A percentile compares a stretch with the other conserved stretches of the same genome.
Conservation (phyloP, 2,888 invertebrate species). For the Cheilosia soror region DNA sequence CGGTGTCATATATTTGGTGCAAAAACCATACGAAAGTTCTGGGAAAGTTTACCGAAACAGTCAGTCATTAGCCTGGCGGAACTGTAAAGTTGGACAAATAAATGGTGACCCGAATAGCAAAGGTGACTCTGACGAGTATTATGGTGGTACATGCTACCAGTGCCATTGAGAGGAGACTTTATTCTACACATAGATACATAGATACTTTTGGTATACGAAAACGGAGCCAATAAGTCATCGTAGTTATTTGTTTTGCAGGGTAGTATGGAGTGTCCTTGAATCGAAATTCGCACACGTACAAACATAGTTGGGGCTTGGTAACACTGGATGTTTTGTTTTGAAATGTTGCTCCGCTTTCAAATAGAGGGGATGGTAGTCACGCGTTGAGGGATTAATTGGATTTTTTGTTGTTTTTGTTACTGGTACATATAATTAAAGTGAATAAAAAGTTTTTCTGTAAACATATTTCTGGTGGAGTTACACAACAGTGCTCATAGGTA, state of each 20-base stretch:
- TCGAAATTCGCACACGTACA: neutral
- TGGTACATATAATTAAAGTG: too few relatives aligned
- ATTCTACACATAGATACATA: neutral
- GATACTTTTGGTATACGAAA: neutral
- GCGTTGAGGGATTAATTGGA: too few relatives aligned
- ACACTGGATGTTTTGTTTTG: neutral
- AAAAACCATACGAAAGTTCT: neutral
- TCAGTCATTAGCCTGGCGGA: neutral
- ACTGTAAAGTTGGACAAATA: conserved; percentile 8
- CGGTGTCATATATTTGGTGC: conserved; percentile 38
- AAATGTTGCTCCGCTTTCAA: neutral
- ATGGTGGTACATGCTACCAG: neutral
- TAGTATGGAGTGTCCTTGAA: conserved; percentile 16
- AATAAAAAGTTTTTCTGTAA: too few relatives aligned
- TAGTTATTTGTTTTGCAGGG: neutral
- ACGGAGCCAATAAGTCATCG: conserved; percentile 1
- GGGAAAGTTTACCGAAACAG: conserved; percentile 34
- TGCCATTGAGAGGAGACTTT: neutral
- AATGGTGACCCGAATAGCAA: conserved; percentile 31
- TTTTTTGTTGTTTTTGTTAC: too few relatives aligned
- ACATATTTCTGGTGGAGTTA: too few relatives aligned
- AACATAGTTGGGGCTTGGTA: neutral
- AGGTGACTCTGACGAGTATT: neutral
- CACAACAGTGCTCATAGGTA: too few relatives aligned
- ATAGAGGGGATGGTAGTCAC: neutral